phyloP scores from a whole-genome alignment of 2,113 vertebrate genomes.

The Mixornis gularis region DNA sequence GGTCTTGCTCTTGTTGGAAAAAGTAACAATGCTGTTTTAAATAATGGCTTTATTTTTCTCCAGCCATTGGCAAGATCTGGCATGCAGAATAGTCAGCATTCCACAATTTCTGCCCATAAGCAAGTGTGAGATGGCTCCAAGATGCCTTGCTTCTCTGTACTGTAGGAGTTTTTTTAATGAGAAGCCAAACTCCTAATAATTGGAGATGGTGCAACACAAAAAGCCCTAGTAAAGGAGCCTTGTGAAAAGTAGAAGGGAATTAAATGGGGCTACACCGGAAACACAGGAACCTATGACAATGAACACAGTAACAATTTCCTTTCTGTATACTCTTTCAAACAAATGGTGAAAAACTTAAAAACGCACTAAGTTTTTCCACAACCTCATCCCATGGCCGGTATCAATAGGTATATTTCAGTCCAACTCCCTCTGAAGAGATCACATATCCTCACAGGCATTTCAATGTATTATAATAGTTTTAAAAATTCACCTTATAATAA shows the following conservation, averaged over 20 bases:
- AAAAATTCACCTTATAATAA: neutral
- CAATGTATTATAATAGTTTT: neutral
- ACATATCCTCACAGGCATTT: neutral
- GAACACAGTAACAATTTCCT: neutral
- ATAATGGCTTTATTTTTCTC: slow-evolving; percentile 63
- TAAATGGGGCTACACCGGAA: neutral
- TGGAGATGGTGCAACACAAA: neutral
- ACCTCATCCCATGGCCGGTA: neutral
- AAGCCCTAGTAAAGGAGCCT: neutral
- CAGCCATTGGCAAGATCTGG: slow-evolving; percentile 26
- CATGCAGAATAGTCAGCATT: slow-evolving; percentile 60
- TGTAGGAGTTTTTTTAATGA: neutral
- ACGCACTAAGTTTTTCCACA: neutral
- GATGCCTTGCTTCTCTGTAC: neutral
- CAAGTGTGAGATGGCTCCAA: slow-evolving; percentile 49
- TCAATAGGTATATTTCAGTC: neutral
- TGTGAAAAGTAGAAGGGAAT: neutral
- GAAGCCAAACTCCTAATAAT: neutral
- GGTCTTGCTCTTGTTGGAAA: neutral
- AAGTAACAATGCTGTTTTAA: slow-evolving; percentile 38
- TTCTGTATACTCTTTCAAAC: neutral
- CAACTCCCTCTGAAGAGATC: neutral
- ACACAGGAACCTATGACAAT: neutral
- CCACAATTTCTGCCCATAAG: slow-evolving; percentile 64
- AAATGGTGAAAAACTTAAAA: neutral